Conservation (phyloP, 64 coral and sea anemone genomes). For the Exaiptasia diaphana region DNA sequence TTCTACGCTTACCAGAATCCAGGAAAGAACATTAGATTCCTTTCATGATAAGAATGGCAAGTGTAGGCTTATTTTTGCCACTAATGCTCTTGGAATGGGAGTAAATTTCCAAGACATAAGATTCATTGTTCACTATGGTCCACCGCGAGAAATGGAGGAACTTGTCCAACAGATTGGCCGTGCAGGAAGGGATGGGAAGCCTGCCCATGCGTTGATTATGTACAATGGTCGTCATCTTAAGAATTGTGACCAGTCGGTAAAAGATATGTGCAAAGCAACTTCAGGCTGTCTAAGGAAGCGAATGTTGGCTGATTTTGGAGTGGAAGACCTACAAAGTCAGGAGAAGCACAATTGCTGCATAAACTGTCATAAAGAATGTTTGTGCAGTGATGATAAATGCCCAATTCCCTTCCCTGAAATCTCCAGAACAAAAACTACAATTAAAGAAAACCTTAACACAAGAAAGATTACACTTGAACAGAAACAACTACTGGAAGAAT, state of each 20-base stretch:
- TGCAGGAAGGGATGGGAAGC: constrained; percentile 25
- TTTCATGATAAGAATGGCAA: background rate
- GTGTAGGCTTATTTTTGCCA: constrained; percentile 7
- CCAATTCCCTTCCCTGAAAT: constrained; percentile 24
- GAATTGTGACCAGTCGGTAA: too few relatives aligned
- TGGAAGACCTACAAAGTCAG: too few relatives aligned
- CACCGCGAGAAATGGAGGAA: constrained; percentile 11
- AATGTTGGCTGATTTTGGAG: too few relatives aligned
- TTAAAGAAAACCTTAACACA: constrained; percentile 3
- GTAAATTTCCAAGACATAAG: constrained; percentile 17
- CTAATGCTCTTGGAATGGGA: constrained; percentile 30
- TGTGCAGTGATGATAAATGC: constrained; percentile 32
- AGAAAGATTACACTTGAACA: constrained; percentile 29
- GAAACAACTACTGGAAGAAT: constrained; percentile 18
- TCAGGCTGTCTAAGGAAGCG: too few relatives aligned
- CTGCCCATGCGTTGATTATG: constrained; percentile 10
- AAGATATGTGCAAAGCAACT: too few relatives aligned
- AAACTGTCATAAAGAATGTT: constrained; percentile 44
- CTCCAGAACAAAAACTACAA: background rate
- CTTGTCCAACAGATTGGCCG: constrained; percentile 14
- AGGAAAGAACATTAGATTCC: background rate
- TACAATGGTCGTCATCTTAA: constrained; percentile 47
- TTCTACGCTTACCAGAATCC: background rate
- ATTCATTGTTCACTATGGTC: constrained; percentile 14
- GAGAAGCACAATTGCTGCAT: constrained; percentile 49